Evolutionary conservation across 2,888 invertebrate genomes (phyloP).

Genomic region (Cosmia trapezina): DNA sequence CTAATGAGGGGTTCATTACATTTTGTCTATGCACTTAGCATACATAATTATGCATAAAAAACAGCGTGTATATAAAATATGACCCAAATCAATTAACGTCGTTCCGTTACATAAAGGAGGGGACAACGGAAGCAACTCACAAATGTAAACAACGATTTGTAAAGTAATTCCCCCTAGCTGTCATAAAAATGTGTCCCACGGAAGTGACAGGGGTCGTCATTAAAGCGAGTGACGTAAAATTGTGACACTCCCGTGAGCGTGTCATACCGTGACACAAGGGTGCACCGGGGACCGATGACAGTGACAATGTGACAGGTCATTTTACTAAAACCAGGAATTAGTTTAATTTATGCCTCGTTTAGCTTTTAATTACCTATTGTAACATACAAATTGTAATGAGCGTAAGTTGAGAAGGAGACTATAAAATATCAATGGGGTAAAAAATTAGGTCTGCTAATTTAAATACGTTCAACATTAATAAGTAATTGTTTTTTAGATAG

Average conservation of each 20-base stretch:
- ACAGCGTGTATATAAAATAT: conserved; percentile 15
- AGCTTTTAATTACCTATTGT: conserved; percentile 10
- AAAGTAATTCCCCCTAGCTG: conserved; percentile 66
- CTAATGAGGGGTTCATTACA: conserved; percentile 19
- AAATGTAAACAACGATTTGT: conserved; percentile 67
- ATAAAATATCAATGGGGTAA: background rate
- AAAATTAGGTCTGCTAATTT: background rate
- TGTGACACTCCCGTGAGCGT: conserved; percentile 74
- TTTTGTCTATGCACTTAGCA: conserved; percentile 26
- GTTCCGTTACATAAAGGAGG: conserved; percentile 27
- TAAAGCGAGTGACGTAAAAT: conserved; percentile 71
- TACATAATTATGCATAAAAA: conserved; percentile 10
- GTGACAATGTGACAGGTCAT: conserved; percentile 72
- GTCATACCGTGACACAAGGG: conserved; percentile 70
- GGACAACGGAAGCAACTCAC: conserved; percentile 52
- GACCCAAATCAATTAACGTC: conserved; percentile 48
- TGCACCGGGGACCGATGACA: conserved; percentile 71
- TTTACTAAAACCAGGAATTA: conserved; percentile 73
- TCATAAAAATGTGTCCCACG: conserved; percentile 66
- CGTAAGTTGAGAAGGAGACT: background rate
- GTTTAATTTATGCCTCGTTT: conserved; percentile 63
- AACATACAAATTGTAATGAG: background rate
- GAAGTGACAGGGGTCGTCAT: conserved; percentile 74
- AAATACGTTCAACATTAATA: background rate
- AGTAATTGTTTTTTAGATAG: background rate